phyloP scores from a whole-genome alignment of 2,797 vertebrate species.

The Podargus strigoides region DNA sequence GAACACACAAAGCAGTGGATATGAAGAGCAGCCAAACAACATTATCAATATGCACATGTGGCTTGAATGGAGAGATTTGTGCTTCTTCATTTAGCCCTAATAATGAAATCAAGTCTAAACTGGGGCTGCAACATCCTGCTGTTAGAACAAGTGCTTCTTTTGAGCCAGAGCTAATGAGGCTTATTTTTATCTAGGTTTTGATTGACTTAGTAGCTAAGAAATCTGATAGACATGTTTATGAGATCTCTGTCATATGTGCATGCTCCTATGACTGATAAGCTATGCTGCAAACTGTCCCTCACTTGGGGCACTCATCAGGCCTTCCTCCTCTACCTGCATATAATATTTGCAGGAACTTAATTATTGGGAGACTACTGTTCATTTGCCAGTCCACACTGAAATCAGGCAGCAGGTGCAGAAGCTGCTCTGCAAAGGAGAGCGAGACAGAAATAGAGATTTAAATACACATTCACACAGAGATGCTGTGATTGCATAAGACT shows the following conservation, averaged over 20 bases:
- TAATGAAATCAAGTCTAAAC: neutral
- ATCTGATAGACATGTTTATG: neutral
- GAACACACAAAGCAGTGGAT: neutral
- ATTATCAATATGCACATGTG: neutral
- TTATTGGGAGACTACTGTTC: neutral
- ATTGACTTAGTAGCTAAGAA: neutral
- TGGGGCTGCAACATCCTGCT: neutral
- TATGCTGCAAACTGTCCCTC: neutral
- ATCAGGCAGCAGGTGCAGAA: neutral
- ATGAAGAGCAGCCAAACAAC: neutral
- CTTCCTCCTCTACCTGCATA: neutral
- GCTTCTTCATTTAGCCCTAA: neutral
- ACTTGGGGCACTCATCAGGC: neutral
- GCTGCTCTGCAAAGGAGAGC: neutral
- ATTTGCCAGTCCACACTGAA: neutral
- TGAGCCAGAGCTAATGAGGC: neutral
- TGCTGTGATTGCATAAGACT: fast-evolving
- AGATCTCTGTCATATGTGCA: neutral
- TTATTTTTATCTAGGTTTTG: neutral
- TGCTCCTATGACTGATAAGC: neutral
- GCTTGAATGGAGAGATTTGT: neutral
- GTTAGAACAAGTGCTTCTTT: neutral
- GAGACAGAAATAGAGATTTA: neutral
- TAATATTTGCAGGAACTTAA: neutral
- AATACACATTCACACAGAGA: neutral